Evolutionary conservation across 2,797 vertebrate genomes (phyloP).

Genomic region (Micropoecilia bifurca): DNA sequence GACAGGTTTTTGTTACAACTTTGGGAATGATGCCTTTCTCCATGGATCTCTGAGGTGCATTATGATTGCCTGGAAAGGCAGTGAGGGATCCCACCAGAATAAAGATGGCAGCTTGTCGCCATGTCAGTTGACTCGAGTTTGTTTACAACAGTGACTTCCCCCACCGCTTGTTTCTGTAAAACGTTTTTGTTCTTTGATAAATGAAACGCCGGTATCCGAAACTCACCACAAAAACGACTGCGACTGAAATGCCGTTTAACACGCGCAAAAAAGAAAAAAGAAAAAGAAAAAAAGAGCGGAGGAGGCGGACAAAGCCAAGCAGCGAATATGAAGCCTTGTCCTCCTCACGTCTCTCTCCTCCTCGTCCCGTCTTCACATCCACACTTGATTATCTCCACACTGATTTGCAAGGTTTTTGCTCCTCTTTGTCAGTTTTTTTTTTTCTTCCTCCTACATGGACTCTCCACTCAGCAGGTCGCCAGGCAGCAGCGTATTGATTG

Average conservation of each 20-base stretch:
- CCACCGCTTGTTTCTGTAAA: conserved; percentile 48
- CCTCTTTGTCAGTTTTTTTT: conserved; percentile 51
- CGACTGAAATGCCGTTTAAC: conserved; percentile 63
- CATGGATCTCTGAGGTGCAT: conserved; percentile 74
- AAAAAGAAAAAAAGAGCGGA: conserved; percentile 44
- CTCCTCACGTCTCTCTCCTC: conserved; percentile 65
- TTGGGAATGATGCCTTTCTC: conserved; percentile 78
- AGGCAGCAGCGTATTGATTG: conserved; percentile 95
- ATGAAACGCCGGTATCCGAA: conserved; percentile 74
- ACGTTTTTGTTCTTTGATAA: conserved; percentile 58
- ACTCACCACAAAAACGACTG: conserved; percentile 49
- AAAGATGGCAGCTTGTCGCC: conserved; percentile 76
- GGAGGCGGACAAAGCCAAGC: conserved; percentile 72
- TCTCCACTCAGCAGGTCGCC: conserved; percentile 96
- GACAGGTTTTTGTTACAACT: conserved; percentile 57
- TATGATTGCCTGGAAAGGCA: conserved; percentile 74
- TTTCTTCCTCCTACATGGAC: conserved; percentile 85
- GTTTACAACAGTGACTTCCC: conserved; percentile 59
- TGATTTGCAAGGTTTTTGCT: conserved; percentile 83
- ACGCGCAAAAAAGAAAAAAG: background rate
- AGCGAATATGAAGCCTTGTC: conserved; percentile 67
- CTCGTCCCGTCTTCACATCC: conserved; percentile 54
- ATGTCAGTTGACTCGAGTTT: conserved; percentile 73
- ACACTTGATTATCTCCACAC: conserved; percentile 84
- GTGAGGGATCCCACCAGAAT: conserved; percentile 64